phyloP scores from a whole-genome alignment of 2,113 vertebrate genomes.

The Erythrocebus patas region DNA sequence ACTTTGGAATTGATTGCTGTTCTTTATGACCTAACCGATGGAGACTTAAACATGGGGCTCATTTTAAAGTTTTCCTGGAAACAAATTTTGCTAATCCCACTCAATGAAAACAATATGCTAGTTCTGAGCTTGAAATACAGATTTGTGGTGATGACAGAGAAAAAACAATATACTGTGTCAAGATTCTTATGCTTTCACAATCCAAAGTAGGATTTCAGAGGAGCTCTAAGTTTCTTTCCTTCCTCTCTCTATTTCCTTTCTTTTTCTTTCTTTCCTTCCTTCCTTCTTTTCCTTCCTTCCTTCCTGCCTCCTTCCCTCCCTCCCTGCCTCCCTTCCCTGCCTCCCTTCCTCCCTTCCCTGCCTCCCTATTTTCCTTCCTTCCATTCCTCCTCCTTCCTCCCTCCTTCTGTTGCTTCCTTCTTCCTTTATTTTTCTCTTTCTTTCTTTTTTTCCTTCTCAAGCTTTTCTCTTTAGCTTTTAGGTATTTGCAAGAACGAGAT shows the following conservation, averaged over 20 bases:
- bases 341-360: too few relatives aligned
- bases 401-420: fast-evolving
- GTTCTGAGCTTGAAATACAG: slow-evolving; percentile 29
- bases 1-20: slow-evolving; percentile 7
- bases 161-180: slow-evolving; percentile 5
- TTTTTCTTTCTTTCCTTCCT: too few relatives aligned
- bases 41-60: slow-evolving; percentile 39
- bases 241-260: too few relatives aligned
- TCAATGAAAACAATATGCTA: slow-evolving; percentile 65
- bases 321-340: too few relatives aligned
- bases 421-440: fast-evolving
- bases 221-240: background rate
- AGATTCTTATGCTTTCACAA: background rate
- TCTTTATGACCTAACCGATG: slow-evolving; percentile 32
- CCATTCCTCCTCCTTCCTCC: background rate
- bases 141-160: slow-evolving; percentile 39
- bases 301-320: too few relatives aligned
- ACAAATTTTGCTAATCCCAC: slow-evolving; percentile 64
- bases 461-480: background rate
- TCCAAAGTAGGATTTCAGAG: slow-evolving; percentile 1
- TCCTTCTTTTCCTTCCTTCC: background rate
- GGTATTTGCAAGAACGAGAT: background rate
- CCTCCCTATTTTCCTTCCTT: too few relatives aligned
- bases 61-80: slow-evolving; percentile 58
- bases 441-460: background rate